phyloP scores from a whole-genome alignment of 2,888 invertebrate species.

The Sminthurinus aureus region DNA sequence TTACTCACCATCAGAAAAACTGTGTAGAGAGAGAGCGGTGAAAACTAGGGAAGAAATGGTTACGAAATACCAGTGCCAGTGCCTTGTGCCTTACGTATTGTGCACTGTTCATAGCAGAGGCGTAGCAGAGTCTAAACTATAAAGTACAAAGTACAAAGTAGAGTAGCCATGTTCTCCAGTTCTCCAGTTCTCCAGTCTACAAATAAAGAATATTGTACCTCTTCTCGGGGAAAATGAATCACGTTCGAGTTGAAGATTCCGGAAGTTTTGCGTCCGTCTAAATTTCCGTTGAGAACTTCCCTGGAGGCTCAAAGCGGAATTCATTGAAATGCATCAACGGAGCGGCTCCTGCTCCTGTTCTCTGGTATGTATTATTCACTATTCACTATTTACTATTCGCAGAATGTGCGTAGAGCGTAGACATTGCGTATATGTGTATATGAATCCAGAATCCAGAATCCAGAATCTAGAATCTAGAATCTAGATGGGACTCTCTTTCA shows the following conservation, averaged over 20 bases:
- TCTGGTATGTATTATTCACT: not conserved
- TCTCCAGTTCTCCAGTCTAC: too few species aligned
- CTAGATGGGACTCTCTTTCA: not conserved
- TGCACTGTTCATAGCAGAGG: too few species aligned
- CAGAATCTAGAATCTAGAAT: not conserved
- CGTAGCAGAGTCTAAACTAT: too few species aligned
- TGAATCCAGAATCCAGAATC: not conserved
- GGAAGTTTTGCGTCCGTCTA: constrained; percentile 29
- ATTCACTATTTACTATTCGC: not conserved
- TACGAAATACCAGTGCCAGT: too few species aligned
- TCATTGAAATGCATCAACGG: constrained; percentile 2
- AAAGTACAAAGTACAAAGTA: too few species aligned
- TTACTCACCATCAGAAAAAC: too few species aligned
- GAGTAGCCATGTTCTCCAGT: too few species aligned
- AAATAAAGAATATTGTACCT: too few species aligned
- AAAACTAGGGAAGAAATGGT: too few species aligned
- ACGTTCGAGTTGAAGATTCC: constrained; percentile 12
- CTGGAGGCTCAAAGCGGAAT: constrained; percentile 15
- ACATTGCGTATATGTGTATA: not conserved
- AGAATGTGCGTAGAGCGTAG: not conserved
- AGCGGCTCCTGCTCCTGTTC: not conserved
- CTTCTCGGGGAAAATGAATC: constrained; percentile 17
- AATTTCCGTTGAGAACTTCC: constrained; percentile 25
- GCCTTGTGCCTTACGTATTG: too few species aligned
- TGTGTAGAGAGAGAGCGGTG: too few species aligned